Percentiles rank a stretch among this genome's conserved stretches.
Conservation (phyloP, 2,797 vertebrate genomes). For the Delichon dasypus region DNA sequence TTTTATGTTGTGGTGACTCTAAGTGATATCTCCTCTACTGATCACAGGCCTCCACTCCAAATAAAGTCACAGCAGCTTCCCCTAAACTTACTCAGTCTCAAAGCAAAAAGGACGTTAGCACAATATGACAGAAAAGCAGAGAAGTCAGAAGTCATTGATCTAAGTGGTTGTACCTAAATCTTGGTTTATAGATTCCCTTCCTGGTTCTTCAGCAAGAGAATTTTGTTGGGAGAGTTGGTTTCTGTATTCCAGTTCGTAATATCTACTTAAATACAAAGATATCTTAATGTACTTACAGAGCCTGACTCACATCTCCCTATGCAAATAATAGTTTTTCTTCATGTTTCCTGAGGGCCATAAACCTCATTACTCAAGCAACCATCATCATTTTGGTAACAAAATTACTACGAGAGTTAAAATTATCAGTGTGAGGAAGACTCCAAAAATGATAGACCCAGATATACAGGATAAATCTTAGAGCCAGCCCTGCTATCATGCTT, state of each 20-base stretch:
- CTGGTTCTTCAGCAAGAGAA: neutral
- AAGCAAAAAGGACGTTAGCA: neutral
- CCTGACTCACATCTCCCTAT: neutral
- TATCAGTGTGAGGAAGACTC: neutral
- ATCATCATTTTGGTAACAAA: neutral
- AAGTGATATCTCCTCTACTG: neutral
- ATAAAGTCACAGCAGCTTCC: neutral
- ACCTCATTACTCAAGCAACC: neutral
- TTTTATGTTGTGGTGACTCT: neutral
- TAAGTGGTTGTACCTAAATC: neutral
- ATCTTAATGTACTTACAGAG: neutral
- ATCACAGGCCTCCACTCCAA: neutral
- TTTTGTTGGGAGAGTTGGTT: neutral
- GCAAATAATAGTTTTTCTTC: neutral
- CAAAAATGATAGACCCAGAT: neutral
- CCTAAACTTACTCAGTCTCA: neutral
- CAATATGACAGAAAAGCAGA: neutral
- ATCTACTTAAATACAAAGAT: neutral
- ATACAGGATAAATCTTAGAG: neutral
- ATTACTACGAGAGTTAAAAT: neutral
- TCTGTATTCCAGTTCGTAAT: neutral
- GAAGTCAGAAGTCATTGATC: neutral
- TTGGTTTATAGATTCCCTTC: neutral
- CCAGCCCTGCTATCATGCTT: neutral
- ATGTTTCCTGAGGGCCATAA: neutral